Evolutionary conservation across 2,113 vertebrate species (phyloP).

Genomic region (Otolemur garnettii): DNA sequence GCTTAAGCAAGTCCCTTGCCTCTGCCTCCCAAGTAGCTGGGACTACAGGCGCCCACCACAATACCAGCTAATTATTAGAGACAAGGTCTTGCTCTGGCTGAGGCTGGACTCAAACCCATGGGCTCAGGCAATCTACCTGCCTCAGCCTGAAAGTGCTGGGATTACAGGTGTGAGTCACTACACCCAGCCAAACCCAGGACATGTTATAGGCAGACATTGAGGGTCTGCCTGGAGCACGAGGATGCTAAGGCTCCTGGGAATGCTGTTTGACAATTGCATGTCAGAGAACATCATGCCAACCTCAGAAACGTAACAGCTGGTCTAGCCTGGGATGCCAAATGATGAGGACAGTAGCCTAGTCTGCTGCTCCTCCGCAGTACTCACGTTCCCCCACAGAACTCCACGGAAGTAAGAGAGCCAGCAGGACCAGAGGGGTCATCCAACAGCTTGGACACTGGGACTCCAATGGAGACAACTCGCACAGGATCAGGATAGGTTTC

Average conservation of each 20-base stretch:
- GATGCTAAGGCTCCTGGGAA: not conserved
- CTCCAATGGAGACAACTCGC: slow-evolving; percentile 95
- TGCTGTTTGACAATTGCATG: not conserved
- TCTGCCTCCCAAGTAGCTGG: too few relatives aligned
- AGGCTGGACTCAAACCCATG: too few relatives aligned
- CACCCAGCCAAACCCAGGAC: not conserved
- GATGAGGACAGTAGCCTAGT: not conserved
- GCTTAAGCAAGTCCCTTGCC: too few relatives aligned
- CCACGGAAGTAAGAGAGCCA: slow-evolving; percentile 94
- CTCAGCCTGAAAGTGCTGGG: too few relatives aligned
- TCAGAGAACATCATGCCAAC: not conserved
- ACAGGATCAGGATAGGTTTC: slow-evolving; percentile 99
- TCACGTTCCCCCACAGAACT: slow-evolving; percentile 99
- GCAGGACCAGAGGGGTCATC: slow-evolving; percentile 93
- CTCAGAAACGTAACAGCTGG: not conserved
- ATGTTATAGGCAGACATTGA: not conserved
- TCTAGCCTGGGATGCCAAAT: not conserved
- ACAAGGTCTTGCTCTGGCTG: too few relatives aligned
- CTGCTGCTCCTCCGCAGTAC: slow-evolving; percentile 74
- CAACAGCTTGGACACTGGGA: slow-evolving; percentile 94
- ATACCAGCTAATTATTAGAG: too few relatives aligned
- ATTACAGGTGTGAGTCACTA: too few relatives aligned
- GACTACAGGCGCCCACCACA: too few relatives aligned
- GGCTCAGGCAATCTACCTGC: too few relatives aligned
- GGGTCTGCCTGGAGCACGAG: not conserved